phyloP scores from a whole-genome alignment of 2,888 invertebrate genomes.

The Acanthosepion pharaonis region DNA sequence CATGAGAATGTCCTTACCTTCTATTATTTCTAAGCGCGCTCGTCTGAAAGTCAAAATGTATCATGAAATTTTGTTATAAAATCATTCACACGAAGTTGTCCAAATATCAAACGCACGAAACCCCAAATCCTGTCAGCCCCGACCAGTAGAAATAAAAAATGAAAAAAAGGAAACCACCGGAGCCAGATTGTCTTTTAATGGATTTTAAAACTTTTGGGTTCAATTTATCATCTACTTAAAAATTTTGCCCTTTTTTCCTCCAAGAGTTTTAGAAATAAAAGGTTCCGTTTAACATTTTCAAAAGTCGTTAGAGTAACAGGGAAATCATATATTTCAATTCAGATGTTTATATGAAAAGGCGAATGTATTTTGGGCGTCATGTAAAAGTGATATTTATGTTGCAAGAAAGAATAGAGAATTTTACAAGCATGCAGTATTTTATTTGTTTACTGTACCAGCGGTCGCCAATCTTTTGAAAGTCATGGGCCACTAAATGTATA shows the following conservation, averaged over 20 bases:
- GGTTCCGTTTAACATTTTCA: background rate
- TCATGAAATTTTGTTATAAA: too few relatives aligned
- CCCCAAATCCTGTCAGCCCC: background rate
- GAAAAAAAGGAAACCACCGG: too few relatives aligned
- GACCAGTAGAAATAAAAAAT: background rate
- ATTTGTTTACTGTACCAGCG: too few relatives aligned
- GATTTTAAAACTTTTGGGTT: too few relatives aligned
- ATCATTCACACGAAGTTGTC: background rate
- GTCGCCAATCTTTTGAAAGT: too few relatives aligned
- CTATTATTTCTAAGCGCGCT: background rate
- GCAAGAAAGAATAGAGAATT: too few relatives aligned
- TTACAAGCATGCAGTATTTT: too few relatives aligned
- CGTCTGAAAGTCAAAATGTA: too few relatives aligned
- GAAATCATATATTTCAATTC: slow-evolving; percentile 33
- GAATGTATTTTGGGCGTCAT: background rate
- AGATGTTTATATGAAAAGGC: background rate
- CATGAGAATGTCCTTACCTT: background rate
- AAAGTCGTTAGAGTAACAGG: background rate
- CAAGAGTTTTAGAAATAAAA: background rate
- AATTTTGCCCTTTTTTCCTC: background rate
- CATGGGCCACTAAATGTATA: too few relatives aligned
- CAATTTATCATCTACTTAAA: background rate
- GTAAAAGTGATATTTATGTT: too few relatives aligned
- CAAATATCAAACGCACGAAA: background rate
- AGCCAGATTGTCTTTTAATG: background rate